Conservation (phyloP, 2,797 vertebrate species). For the Gorsachius magnificus region DNA sequence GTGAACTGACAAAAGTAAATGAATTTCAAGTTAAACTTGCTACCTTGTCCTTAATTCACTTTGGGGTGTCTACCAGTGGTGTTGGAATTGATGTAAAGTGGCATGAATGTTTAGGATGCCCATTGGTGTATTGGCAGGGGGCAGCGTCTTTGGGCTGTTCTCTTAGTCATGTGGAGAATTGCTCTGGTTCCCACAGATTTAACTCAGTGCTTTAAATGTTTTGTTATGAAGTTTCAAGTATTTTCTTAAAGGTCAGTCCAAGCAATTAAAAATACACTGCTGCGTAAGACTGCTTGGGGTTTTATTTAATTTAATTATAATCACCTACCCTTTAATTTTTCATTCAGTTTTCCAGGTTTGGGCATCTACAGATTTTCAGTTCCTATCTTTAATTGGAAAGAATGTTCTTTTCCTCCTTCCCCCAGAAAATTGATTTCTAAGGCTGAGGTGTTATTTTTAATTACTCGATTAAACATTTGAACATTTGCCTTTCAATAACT, state of each 20-base stretch:
- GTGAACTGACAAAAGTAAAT: slow-evolving; percentile 45
- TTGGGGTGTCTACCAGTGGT: background rate
- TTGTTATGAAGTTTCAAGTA: background rate
- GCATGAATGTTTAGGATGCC: background rate
- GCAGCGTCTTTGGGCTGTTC: background rate
- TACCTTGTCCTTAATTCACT: slow-evolving; percentile 43
- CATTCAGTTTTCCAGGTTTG: background rate
- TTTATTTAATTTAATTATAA: background rate
- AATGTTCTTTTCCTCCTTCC: background rate
- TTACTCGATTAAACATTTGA: background rate
- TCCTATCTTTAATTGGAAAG: background rate
- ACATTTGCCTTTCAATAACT: background rate
- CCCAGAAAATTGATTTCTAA: background rate
- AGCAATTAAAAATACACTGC: background rate
- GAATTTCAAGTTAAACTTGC: slow-evolving; percentile 1
- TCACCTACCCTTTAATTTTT: background rate
- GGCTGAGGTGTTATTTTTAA: background rate
- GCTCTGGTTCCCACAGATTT: background rate
- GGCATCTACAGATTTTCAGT: background rate
- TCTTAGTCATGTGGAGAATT: background rate
- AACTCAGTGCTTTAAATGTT: background rate
- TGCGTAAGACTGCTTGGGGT: background rate
- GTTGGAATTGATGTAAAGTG: background rate
- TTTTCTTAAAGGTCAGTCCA: background rate
- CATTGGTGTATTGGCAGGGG: background rate